Evolutionary conservation across 2,113 vertebrate species (phyloP).

Genomic region (Hylia prasina): DNA sequence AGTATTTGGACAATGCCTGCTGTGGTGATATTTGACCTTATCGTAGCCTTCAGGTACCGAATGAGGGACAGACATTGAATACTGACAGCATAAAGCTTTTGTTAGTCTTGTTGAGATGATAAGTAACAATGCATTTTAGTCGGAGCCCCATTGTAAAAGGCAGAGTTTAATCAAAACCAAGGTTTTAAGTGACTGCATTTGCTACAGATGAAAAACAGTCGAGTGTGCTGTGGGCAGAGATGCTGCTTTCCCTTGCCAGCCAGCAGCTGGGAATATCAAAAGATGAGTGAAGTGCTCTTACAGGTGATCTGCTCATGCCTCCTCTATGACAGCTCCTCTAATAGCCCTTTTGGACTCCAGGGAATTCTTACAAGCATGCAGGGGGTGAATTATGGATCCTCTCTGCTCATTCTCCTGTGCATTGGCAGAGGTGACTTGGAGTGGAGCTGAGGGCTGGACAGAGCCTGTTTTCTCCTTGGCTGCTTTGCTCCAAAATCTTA

Average conservation of each 20-base stretch:
- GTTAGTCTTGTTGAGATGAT: neutral
- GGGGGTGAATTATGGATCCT: neutral
- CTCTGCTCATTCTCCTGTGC: neutral
- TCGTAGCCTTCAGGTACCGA: neutral
- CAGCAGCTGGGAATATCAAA: neutral
- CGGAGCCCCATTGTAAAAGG: neutral
- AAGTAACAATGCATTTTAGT: neutral
- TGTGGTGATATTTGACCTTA: neutral
- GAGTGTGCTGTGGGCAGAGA: neutral
- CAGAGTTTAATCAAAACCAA: slow-evolving; percentile 8
- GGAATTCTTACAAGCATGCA: neutral
- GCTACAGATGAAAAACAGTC: neutral
- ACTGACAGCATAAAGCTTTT: neutral
- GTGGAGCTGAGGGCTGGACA: neutral
- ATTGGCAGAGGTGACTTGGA: neutral
- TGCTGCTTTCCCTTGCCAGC: neutral
- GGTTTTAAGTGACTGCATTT: slow-evolving; percentile 1
- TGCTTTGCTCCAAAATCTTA: neutral
- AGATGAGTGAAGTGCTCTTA: neutral
- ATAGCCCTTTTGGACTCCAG: neutral
- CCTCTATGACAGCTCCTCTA: neutral
- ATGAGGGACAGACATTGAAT: neutral
- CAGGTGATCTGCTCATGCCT: neutral
- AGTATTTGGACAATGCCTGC: neutral
- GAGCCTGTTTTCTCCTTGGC: neutral